Base-by-base conservation (phyloP, 1,140 invertebrate genomes). In the Diprion similis region DNA sequence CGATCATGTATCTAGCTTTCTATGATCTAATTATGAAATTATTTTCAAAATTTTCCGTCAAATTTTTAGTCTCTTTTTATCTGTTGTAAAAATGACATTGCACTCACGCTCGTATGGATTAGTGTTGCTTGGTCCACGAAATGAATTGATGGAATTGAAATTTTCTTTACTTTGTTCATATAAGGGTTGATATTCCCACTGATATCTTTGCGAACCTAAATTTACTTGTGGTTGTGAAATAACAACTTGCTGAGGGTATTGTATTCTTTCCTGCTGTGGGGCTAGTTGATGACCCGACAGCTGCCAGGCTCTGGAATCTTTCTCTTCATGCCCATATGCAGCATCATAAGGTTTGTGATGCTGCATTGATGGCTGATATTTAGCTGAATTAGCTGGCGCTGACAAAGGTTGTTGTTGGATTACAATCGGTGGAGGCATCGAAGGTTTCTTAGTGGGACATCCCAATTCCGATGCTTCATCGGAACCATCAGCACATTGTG, bases 401-500 rank as follows among this genome's bases (percentile, higher is more conserved):
- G 51, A 45, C 19, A 68, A 59, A 2, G 46, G 3, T 46, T 79
- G 82, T 69, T 78, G 75, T 45, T 82, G 82, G 18, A 82, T 71
- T 0, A 80, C 47, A 15, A 15, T 51, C 11, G 81, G 74, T 10
- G 81, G 79, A 8, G 84, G 71, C 6, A 82, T 67, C 0, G 87
- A 86, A 19, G 88, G 81, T 48, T 85, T 85, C 66, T 88, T 86
- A 10, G 86, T 83, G 10, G 94, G 94, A 86, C 95, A 96, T 37
- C 90, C 91, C 71, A 97, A 89, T 85, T 96, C 95, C 13, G 92
- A 90, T 68, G 93, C 94, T 87, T 97, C 96, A 82, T 97, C 96
- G 84, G 95, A 96, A 73, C 92, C 95, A 89, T 99, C 97, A 4
- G 93, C 89, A 88, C 97, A 99, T 85, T 99, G 96, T 11, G 95